Base-by-base conservation (phyloP, 2,113 vertebrate species). In the Irena cyanogastra region DNA sequence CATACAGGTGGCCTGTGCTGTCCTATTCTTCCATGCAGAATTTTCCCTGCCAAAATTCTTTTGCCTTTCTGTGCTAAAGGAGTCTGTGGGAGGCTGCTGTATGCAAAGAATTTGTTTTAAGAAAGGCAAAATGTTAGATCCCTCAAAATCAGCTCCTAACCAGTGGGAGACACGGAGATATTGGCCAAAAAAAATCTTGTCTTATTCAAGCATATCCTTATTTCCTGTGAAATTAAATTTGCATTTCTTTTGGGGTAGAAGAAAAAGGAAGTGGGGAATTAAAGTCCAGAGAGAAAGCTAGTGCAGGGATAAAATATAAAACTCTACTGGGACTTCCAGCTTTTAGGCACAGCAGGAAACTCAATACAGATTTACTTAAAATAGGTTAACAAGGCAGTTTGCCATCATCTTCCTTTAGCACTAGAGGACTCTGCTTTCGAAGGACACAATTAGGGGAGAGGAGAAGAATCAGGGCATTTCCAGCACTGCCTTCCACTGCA, bases 331-430 rank as follows among this genome's bases (percentile, higher is more conserved):
- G 96, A 96, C 90, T 96, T 91, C 90, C 83, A 96, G 90, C 92
- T 94, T 93, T 96, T 93, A 90, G 61, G 90, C 96, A 96, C 95
- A 95, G 93, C 93, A 96, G 92, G 93, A 97, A 96, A 93, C 92
- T 96, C 92, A 93, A 92, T 93, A 95, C 90, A 96, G 90, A 95
- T 94, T 97, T 96, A 94, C 94, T 97, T 96, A 94, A 97, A 96
- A 95, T 93, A 96, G 93, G 95, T 96, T 97, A 97, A 96, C 92
- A 96, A 96, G 94, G 95, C 96, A 93, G 92, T 93, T 96, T 95
- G 90, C 93, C 90, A 96, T 94, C 95, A 89, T 95, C 96, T 71
- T 74, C 92, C 84, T 92, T 94, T 78, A 97, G 94, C 61, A 3
- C 95, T 79, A 84, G 90, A 96, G 77, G 90, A 93, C 90, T 95